Evolutionary conservation across 1,140 invertebrate species (phyloP), one percentile per base, ranked within the genome.

Genomic region (Drosophila pachea): DNA sequence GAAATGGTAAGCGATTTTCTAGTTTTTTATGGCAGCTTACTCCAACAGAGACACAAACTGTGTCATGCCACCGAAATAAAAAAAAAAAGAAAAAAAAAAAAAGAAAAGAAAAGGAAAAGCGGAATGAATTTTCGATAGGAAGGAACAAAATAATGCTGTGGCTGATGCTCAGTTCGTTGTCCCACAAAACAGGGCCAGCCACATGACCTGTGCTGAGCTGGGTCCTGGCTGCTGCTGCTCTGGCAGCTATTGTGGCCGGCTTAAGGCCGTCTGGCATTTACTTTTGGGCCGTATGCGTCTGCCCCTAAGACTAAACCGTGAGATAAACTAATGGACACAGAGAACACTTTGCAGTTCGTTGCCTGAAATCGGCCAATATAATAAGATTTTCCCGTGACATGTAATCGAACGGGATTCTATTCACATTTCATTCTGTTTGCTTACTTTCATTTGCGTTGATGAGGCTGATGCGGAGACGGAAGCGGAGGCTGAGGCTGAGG

Each of bases 131-230:
- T 64, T 64, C 60, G 54, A 68, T 68, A 50, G 32, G 40, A 35
- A 48, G 32, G 54, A 59, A 52, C 47, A 69, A 73, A 81, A 76
- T 81, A 81, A 76, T 81, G 65, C 73, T 56, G 58, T 69, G 73
- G 77, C 66, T 81, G 73, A 69, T 79, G 59, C 58, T 81, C 61
- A 74, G 77, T 81, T 76, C 74, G 73, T 81, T 76, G 77, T 76
- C 69, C 77, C 61, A 81, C 62, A 81, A 81, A 81, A 71, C 31
- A 55, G 43, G 42, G 55, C 50, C 70, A 45, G 42, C 22, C 61
- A 55, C 48, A 65, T 70, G 68, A 68, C 60, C 67, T 38, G 65
- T 54, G 58, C 45, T 29, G 14, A 43, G 12, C 38, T n/a, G 60
- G 54, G 35, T 42, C 32, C 56, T 63, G 48, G 22, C n/a, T 43